Percentiles rank a stretch among this genome's conserved stretches.
Evolutionary conservation across 2,888 invertebrate genomes (phyloP).

Genomic region (Coelopa pilipes): DNA sequence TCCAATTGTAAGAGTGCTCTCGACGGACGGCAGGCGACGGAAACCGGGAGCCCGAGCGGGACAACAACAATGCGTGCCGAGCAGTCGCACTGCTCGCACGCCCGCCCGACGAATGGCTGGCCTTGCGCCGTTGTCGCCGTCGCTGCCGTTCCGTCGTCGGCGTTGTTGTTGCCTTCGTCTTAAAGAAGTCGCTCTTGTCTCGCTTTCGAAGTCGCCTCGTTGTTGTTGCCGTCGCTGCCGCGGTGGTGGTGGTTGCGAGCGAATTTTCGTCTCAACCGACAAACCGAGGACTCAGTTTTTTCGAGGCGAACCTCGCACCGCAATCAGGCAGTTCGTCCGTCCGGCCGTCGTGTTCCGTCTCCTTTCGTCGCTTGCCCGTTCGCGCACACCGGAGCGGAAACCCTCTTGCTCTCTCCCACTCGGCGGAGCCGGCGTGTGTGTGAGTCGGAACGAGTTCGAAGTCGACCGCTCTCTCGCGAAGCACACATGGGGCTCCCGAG

Average conservation of each 20-base stretch:
- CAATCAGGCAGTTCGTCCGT: slow-evolving; percentile 19
- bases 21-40: not conserved
- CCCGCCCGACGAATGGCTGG: not conserved
- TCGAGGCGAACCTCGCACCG: slow-evolving; percentile 25
- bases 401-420: slow-evolving; percentile 6
- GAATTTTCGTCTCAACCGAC: slow-evolving; percentile 30
- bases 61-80: not conserved
- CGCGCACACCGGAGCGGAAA: not conserved
- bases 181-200: not conserved
- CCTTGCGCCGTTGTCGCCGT: slow-evolving; percentile 2
- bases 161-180: not conserved
- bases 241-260: slow-evolving; percentile 14
- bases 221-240: slow-evolving; percentile 9
- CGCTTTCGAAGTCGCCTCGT: not conserved
- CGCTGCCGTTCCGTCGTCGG: not conserved
- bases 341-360: not conserved
- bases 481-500: not conserved
- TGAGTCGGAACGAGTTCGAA: not conserved
- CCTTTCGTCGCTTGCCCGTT: not conserved
- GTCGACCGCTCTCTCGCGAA: not conserved
- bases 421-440: too few relatives aligned
- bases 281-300: slow-evolving; percentile 8
- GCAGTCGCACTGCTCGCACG: slow-evolving; percentile 24
- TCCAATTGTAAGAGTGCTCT: slow-evolving; percentile 36
- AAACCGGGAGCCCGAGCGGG: not conserved